Conservation (phyloP, 2,888 invertebrate genomes). For the Ophion costatus region DNA sequence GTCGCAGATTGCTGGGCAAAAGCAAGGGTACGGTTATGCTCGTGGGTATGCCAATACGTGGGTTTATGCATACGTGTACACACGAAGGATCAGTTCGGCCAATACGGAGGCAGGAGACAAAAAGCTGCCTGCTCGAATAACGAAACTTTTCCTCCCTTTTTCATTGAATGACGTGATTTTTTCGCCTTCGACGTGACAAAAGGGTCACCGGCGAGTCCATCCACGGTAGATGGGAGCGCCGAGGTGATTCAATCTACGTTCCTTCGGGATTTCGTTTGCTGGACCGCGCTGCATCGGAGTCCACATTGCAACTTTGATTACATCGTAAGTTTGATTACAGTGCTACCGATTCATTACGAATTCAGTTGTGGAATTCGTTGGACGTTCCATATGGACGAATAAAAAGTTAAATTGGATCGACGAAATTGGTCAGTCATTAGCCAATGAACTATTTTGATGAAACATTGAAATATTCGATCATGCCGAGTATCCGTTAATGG, state of each 20-base stretch:
- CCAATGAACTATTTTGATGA: too few species aligned
- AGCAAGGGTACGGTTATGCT: neutral
- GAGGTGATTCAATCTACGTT: neutral
- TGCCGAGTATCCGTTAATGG: too few species aligned
- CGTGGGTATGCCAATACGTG: neutral
- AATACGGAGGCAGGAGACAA: slow-evolving; percentile 28
- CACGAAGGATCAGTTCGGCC: neutral
- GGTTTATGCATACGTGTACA: neutral
- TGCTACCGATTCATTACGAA: too few species aligned
- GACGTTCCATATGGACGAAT: neutral
- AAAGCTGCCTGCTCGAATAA: neutral
- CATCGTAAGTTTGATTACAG: too few species aligned
- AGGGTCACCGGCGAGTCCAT: neutral
- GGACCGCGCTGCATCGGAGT: neutral
- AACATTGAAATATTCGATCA: too few species aligned
- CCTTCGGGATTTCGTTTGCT: neutral
- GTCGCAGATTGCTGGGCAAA: slow-evolving; percentile 15
- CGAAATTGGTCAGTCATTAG: too few species aligned
- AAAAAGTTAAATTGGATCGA: too few species aligned
- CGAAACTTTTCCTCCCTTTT: neutral
- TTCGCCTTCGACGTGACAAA: slow-evolving; percentile 10
- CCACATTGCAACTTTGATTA: too few species aligned
- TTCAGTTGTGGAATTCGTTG: neutral
- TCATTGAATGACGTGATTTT: slow-evolving; percentile 2
- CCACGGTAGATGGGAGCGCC: neutral